Evolutionary conservation across 2,797 vertebrate genomes (phyloP).

Genomic region (Hephaestus fuliginosus): DNA sequence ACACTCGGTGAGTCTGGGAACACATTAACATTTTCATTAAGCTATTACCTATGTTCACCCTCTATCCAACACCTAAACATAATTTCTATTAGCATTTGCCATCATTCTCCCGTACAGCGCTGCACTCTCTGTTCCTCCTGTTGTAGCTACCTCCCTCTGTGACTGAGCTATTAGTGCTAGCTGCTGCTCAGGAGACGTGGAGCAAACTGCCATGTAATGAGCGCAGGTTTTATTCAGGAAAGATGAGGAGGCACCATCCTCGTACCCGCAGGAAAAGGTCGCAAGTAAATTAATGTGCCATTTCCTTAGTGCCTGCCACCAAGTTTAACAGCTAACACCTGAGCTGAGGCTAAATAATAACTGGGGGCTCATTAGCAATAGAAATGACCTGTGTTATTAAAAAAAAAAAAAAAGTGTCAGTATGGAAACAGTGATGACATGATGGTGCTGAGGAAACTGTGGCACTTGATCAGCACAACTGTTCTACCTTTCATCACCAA

Average conservation of each 20-base stretch:
- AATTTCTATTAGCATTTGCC: conserved; percentile 35
- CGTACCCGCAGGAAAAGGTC: conserved; percentile 55
- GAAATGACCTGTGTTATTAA: background rate
- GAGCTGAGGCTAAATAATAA: conserved; percentile 43
- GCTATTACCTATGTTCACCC: conserved; percentile 18
- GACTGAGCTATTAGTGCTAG: conserved; percentile 39
- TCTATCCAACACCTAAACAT: conserved; percentile 27
- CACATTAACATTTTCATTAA: conserved; percentile 45
- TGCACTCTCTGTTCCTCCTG: conserved; percentile 42
- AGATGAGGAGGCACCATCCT: conserved; percentile 32
- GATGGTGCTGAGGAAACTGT: conserved; percentile 13
- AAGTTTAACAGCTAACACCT: conserved; percentile 37
- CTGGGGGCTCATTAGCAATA: conserved; percentile 44
- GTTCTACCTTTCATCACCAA: conserved; percentile 23
- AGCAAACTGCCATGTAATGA: conserved; percentile 50
- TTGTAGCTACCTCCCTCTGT: conserved; percentile 25
- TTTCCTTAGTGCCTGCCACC: conserved; percentile 49
- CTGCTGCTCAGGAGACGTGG: conserved; percentile 28
- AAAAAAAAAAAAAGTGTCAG: conserved; percentile 7
- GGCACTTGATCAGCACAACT: conserved; percentile 18
- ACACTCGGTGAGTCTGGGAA: conserved; percentile 13
- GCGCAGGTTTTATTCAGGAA: conserved; percentile 45
- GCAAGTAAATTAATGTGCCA: conserved; percentile 48
- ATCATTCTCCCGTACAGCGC: conserved; percentile 19
- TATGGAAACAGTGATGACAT: conserved; percentile 25